Percentiles rank a stretch among this genome's conserved stretches.
Conservation (phyloP, 2,888 invertebrate species). For the Melangyna quadrimaculata region DNA sequence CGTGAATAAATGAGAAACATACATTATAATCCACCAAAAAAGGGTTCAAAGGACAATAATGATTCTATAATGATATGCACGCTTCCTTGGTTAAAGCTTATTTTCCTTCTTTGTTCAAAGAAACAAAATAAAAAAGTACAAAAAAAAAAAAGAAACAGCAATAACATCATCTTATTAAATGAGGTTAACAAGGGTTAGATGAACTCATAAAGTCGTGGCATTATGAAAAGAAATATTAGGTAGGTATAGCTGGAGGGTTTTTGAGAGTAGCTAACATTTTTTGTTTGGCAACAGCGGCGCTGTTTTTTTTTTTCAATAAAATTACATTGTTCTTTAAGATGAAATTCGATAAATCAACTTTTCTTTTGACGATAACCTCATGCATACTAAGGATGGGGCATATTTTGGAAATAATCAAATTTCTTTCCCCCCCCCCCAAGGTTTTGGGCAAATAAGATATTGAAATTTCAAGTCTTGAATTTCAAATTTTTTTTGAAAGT, state of each 20-base stretch:
- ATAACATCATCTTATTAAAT: neutral
- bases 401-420: too few species aligned
- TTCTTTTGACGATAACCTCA: too few species aligned
- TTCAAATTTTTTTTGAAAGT: too few species aligned
- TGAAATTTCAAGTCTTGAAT: too few species aligned
- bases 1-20: neutral
- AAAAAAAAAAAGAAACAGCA: neutral
- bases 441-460: too few species aligned
- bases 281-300: neutral
- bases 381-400: too few species aligned
- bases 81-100: neutral
- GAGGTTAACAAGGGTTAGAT: constrained; percentile 19
- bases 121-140: neutral
- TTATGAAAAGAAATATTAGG: neutral
- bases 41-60: constrained; percentile 27
- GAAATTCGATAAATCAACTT: too few species aligned
- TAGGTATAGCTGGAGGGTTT: neutral
- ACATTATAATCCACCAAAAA: neutral
- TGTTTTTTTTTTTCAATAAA: neutral
- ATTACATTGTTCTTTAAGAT: too few species aligned
- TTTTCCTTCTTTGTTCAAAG: neutral
- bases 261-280: neutral
- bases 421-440: too few species aligned
- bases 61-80: constrained; percentile 11
- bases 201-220: neutral